phyloP scores from a whole-genome alignment of 2,888 invertebrate species.

The Rhagophthalmus giganteus region DNA sequence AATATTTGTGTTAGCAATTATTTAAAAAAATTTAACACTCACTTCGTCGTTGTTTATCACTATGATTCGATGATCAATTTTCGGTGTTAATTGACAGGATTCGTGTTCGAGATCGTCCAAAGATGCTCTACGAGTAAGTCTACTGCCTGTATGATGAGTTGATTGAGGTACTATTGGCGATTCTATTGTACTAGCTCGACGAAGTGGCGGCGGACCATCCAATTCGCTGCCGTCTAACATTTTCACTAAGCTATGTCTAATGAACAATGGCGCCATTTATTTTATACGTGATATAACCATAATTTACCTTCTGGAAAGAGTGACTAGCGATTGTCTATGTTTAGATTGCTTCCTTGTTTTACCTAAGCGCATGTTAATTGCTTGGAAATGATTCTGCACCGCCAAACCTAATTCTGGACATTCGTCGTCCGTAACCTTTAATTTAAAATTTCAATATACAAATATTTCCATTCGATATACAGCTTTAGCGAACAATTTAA shows the following conservation, averaged over 20 bases:
- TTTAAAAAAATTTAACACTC: constrained; percentile 32
- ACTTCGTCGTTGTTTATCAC: constrained; percentile 76
- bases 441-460: constrained; percentile 33
- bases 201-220: constrained; percentile 72
- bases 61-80: constrained; percentile 79
- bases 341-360: constrained; percentile 72
- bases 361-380: constrained; percentile 78
- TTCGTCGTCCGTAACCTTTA: constrained; percentile 79
- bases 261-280: background rate
- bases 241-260: constrained; percentile 76
- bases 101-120: constrained; percentile 81
- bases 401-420: constrained; percentile 83
- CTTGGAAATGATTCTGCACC: constrained; percentile 87
- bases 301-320: constrained; percentile 71
- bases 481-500: background rate
- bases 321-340: constrained; percentile 83
- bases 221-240: constrained; percentile 71
- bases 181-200: constrained; percentile 58
- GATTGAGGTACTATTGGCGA: constrained; percentile 41
- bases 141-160: constrained; percentile 46
- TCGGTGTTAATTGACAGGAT: constrained; percentile 79
- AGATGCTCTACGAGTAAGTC: constrained; percentile 71
- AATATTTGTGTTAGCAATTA: background rate
- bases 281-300: constrained; percentile 1
- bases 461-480: too few relatives aligned